Conservation (phyloP, 2,888 invertebrate species). For the Lasius platythorax region DNA sequence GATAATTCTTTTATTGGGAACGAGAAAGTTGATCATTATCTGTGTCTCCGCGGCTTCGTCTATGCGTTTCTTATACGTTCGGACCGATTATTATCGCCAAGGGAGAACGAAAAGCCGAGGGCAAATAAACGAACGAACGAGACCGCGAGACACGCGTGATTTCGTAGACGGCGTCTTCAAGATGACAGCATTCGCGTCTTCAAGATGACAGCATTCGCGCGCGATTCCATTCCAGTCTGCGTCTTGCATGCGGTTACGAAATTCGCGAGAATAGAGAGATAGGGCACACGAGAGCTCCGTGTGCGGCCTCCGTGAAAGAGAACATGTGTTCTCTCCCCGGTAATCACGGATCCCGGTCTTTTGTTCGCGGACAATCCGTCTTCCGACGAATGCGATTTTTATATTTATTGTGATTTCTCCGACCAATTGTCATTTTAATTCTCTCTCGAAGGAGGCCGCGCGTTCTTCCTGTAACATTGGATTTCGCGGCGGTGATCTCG, state of each 20-base stretch:
- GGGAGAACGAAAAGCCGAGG: not conserved
- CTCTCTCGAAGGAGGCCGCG: not conserved
- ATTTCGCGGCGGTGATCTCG: not conserved
- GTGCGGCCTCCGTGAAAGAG: constrained; percentile 28
- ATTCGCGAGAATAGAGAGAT: constrained; percentile 38
- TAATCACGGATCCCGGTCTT: constrained; percentile 26
- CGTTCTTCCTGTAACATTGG: constrained; percentile 4
- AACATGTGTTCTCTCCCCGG: constrained; percentile 36
- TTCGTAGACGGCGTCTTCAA: not conserved
- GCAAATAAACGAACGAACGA: constrained; percentile 27
- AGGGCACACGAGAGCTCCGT: not conserved
- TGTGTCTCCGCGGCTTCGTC: not conserved
- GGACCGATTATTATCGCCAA: constrained; percentile 20
- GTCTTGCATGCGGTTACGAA: constrained; percentile 39
- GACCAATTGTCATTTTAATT: not conserved
- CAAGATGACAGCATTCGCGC: constrained; percentile 21
- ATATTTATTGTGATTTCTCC: constrained; percentile 37
- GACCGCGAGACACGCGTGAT: constrained; percentile 35
- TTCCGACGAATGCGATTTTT: constrained; percentile 11
- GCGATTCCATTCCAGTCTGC: not conserved
- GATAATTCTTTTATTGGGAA: not conserved
- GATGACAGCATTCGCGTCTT: constrained; percentile 21
- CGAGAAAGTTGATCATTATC: not conserved
- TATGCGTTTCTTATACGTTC: not conserved
- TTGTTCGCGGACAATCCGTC: constrained; percentile 13